These are phyloP conservation scores for Muricea muricata DNA, from an alignment of 92 coral and sea anemone species.

Conservation along the genomic window DNA sequence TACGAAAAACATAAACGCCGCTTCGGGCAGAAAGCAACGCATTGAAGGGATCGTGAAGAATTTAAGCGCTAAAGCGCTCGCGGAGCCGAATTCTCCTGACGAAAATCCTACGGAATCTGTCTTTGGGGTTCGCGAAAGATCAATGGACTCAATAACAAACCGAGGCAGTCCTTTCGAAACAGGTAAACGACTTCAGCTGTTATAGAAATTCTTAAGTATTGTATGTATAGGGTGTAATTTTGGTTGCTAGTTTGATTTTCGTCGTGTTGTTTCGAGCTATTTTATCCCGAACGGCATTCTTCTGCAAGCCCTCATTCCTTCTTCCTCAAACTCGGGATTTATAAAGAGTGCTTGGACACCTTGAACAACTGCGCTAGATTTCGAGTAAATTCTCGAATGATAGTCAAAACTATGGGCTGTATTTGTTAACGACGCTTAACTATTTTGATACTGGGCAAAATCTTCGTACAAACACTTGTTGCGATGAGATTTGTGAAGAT, in stretches of 20 bases:
- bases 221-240: neutral
- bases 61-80: slow-evolving; percentile 28
- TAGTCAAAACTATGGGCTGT: neutral
- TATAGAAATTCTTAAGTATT: neutral
- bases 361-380: neutral
- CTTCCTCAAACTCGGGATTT: slow-evolving; percentile 7
- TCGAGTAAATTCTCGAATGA: neutral
- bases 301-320: neutral
- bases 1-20: neutral
- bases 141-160: slow-evolving; percentile 7
- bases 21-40: slow-evolving; percentile 38
- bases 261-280: neutral
- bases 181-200: neutral
- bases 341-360: slow-evolving; percentile 14
- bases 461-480: neutral
- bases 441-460: neutral
- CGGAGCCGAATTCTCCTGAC: neutral
- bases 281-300: neutral
- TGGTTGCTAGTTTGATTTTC: neutral
- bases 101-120: slow-evolving; percentile 9
- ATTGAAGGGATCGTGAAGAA: slow-evolving; percentile 39
- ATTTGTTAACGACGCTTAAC: neutral
- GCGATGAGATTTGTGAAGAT: neutral
- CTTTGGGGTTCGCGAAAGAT: slow-evolving; percentile 13
- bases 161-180: slow-evolving; percentile 1